A percentile compares a stretch with the other conserved stretches of the same genome.
These are phyloP conservation scores for Casuarius casuarius DNA, from an alignment of 2,113 vertebrate genomes.

Conservation along the genomic window DNA sequence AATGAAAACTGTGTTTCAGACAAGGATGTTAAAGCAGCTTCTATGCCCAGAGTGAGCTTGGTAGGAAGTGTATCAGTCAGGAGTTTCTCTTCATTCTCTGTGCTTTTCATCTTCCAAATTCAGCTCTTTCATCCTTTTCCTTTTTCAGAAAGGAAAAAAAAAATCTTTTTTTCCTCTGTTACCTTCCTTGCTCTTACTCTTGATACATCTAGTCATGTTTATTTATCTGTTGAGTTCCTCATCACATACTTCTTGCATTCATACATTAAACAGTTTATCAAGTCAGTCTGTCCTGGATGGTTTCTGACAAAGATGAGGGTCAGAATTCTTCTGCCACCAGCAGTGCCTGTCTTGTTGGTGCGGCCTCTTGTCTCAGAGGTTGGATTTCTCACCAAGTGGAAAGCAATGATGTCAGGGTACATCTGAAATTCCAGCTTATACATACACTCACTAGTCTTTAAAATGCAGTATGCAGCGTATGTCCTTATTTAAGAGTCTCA, in stretches of 20 bases:
- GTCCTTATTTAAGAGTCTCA: not conserved
- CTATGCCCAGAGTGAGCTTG: not conserved
- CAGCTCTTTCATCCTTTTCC: not conserved
- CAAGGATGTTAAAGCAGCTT: not conserved
- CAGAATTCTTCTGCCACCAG: not conserved
- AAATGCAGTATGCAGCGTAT: not conserved
- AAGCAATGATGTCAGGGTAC: not conserved
- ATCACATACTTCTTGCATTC: not conserved
- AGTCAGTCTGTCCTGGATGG: not conserved
- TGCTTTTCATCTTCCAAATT: not conserved
- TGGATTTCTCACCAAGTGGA: not conserved
- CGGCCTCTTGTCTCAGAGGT: accelerated
- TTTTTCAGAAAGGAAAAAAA: not conserved
- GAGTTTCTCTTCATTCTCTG: not conserved
- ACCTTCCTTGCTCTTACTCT: not conserved
- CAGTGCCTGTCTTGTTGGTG: not conserved
- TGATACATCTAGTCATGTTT: not conserved
- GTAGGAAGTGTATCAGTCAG: not conserved
- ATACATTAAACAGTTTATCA: not conserved
- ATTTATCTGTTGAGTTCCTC: not conserved
- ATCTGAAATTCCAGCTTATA: not conserved
- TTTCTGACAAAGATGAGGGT: not conserved
- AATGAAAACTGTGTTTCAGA: not conserved
- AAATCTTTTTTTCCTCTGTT: not conserved
- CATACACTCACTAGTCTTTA: not conserved